These are phyloP conservation scores for Aix galericulata DNA, from an alignment of 2,113 vertebrate genomes.

Conservation along the genomic window DNA sequence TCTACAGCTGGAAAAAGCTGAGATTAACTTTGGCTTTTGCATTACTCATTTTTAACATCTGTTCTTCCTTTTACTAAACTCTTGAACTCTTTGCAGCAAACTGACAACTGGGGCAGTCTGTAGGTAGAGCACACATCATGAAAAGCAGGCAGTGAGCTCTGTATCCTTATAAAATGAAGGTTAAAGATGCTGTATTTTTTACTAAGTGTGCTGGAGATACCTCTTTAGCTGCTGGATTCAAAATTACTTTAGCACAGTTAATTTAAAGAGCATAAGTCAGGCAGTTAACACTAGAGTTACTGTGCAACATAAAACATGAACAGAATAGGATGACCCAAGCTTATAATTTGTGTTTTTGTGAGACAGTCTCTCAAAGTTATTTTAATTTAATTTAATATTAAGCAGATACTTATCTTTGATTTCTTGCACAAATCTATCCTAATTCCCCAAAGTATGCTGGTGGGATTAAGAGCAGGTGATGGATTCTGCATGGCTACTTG, in stretches of 20 bases:
- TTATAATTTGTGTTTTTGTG: not conserved
- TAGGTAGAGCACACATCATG: not conserved
- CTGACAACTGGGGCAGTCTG: not conserved
- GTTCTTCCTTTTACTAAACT: not conserved
- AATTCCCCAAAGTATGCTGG: not conserved
- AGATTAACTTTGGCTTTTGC: not conserved
- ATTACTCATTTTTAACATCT: not conserved
- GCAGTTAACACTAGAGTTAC: not conserved
- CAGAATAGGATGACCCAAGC: not conserved
- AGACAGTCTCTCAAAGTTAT: not conserved
- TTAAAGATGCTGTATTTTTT: not conserved
- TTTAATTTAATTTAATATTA: not conserved
- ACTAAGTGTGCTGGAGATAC: not conserved
- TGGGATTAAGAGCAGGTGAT: not conserved
- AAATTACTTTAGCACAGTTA: not conserved
- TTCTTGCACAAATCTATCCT: not conserved
- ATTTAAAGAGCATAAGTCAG: not conserved
- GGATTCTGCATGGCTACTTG: not conserved
- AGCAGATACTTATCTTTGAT: not conserved
- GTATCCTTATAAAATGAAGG: not conserved
- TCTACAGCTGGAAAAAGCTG: not conserved
- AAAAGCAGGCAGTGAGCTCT: not conserved
- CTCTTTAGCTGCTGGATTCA: not conserved
- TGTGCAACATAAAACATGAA: not conserved
- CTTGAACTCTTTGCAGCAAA: not conserved